These are phyloP conservation scores for Theristicus caerulescens DNA, from an alignment of 2,113 vertebrate genomes.

Conservation along the genomic window DNA sequence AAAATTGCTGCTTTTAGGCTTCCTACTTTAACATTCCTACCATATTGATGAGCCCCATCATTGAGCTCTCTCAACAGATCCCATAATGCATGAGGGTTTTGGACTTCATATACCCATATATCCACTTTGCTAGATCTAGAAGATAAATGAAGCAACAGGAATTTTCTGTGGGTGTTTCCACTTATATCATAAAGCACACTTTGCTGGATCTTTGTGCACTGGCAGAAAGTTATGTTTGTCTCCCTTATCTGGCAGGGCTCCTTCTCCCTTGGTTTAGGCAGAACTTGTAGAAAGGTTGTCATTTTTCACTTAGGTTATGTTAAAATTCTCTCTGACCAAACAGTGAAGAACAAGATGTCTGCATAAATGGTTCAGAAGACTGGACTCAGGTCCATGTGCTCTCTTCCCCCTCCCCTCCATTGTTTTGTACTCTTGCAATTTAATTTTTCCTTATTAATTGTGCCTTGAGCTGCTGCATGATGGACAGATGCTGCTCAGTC, in stretches of 20 bases:
- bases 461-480: neutral
- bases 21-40: neutral
- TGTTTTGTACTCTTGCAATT: neutral
- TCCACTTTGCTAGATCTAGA: neutral
- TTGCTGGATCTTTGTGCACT: neutral
- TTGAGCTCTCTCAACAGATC: neutral
- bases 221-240: neutral
- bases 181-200: neutral
- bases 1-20: neutral
- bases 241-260: neutral
- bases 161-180: neutral
- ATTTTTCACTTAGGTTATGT: neutral
- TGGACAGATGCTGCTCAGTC: neutral
- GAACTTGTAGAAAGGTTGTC: neutral
- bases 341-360: neutral
- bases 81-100: neutral
- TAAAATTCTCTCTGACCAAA: neutral
- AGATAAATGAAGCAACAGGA: neutral
- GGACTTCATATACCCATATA: neutral
- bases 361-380: neutral
- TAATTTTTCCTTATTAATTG: neutral
- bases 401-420: neutral
- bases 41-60: neutral
- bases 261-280: neutral
- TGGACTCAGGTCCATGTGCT: fast-evolving